Evolutionary conservation across 1,140 invertebrate genomes (phyloP).

Genomic region (Ridgeia piscesae): DNA sequence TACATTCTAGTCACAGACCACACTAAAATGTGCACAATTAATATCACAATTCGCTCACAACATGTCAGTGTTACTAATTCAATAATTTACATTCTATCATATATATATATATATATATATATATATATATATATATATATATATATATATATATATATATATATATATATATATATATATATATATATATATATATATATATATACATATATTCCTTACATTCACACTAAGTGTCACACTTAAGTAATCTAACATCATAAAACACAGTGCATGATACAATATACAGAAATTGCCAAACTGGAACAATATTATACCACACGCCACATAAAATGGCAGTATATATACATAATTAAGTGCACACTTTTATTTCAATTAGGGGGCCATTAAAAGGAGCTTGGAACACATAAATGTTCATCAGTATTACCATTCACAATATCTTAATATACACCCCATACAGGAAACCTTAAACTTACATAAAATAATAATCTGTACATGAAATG

Average conservation of each 20-base stretch:
- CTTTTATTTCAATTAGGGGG: not conserved
- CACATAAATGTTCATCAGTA: not conserved
- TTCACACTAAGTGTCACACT: not conserved
- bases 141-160: not conserved
- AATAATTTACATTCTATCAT: not conserved
- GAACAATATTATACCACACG: not conserved
- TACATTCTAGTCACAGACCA: not conserved
- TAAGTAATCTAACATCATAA: conserved; percentile 1
- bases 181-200: not conserved
- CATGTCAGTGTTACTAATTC: not conserved
- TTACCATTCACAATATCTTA: not conserved
- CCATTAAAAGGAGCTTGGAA: not conserved
- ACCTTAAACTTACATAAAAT: not conserved
- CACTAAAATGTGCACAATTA: not conserved
- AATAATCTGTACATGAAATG: not conserved
- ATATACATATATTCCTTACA: not conserved
- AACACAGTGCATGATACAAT: not conserved
- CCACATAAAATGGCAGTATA: not conserved
- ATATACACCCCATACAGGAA: not conserved
- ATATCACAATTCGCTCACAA: conserved; percentile 1
- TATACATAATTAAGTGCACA: not conserved
- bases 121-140: not conserved
- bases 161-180: not conserved
- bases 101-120: not conserved
- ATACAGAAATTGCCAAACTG: not conserved